Base-by-base conservation (phyloP, 2,888 invertebrate genomes). In the Pachymerium ferrugineum region DNA sequence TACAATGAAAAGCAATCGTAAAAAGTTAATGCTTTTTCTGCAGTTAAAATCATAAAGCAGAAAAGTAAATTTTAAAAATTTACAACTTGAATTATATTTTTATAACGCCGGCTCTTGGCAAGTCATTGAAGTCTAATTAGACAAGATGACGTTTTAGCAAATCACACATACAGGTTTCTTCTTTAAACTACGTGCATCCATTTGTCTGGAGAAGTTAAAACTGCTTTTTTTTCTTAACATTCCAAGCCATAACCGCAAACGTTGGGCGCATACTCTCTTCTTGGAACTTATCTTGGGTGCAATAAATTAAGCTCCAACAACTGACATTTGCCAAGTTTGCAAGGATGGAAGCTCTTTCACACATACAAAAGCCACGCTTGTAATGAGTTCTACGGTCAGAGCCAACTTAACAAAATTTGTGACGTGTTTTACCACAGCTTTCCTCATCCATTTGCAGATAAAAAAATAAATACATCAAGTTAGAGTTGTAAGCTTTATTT, bases 271-370 rank as follows among this genome's bases (percentile, higher is more conserved):
- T 54, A 54, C 47, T 10, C 47, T 54, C n/a, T n/a, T n/a, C 22
- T 54, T 54, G 16, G 47, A 54, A 54, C 47, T 54, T 54, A 54
- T 54, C 47, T 54, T 19, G 47, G 47, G 47, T 54, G 19, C 47
- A 5, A 54, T 54, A 54, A 54, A 54, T 54, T 54, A 54, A 54
- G 47, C 47, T 4, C 47, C 47, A 54, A 54, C 47, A 54, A 54
- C 47, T 54, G 47, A 54, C 47, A 54, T 54, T 54, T 54, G 47
- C 47, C 47, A 54, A 5, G 47, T 54, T 54, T 54, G 47, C 47
- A 54, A 54, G 47, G 47, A 54, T 54, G 47, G 47, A 54, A 54
- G n/a, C 47, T 54, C 47, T 54, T 54, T 54, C 47, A n/a, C 47
- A 54, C 47, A 22, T 54, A 54, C 47, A 54, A 54, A 54, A 54